Evolutionary conservation across 2,113 vertebrate genomes (phyloP).

Genomic region (Beaufortia kweichowensis): DNA sequence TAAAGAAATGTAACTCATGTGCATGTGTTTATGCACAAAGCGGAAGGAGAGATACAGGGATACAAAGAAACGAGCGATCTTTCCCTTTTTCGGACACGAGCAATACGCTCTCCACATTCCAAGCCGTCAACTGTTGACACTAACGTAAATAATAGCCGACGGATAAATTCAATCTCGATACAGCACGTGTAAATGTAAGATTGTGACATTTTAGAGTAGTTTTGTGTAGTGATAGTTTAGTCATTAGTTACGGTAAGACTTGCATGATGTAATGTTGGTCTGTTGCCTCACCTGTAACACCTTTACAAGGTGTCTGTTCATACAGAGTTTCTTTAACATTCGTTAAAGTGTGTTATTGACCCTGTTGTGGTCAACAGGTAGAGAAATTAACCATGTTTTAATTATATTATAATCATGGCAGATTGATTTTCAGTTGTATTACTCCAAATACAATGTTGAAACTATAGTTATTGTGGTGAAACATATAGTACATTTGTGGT

Average conservation of each 20-base stretch:
- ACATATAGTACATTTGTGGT: too few species aligned
- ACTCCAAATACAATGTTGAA: too few species aligned
- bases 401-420: too few species aligned
- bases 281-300: constrained; percentile 32
- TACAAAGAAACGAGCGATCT: background rate
- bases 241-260: background rate
- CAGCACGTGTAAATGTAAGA: background rate
- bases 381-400: too few species aligned
- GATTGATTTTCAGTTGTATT: too few species aligned
- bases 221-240: background rate
- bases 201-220: background rate
- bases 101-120: background rate
- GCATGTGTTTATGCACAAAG: background rate
- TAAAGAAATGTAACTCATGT: background rate
- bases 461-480: too few species aligned
- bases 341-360: background rate
- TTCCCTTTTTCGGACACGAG: background rate
- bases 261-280: background rate
- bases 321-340: background rate
- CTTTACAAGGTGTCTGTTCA: background rate
- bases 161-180: too few species aligned
- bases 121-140: background rate
- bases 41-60: background rate
- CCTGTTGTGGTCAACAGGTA: background rate
- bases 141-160: background rate